phyloP scores from a whole-genome alignment of 2,113 vertebrate species.

The Sphaerodactylus townsendi region DNA sequence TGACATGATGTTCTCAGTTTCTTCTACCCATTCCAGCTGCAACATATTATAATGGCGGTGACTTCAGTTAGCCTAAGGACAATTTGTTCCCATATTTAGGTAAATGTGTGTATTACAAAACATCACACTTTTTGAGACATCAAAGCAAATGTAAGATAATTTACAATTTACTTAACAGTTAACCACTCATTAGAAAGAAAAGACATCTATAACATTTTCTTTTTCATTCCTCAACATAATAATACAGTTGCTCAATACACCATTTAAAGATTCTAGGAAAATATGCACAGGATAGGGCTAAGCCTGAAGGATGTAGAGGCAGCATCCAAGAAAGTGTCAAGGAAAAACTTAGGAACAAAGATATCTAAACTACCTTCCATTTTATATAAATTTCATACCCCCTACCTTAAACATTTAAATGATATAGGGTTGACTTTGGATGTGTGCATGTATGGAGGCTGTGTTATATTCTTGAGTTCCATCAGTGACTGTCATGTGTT shows the following conservation, averaged over 20 bases:
- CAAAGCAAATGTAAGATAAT: not conserved
- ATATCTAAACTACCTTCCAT: too few relatives aligned
- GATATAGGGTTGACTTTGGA: too few relatives aligned
- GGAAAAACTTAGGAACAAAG: too few relatives aligned
- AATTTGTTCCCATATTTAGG: not conserved
- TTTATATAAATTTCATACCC: too few relatives aligned
- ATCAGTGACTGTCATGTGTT: not conserved
- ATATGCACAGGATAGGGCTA: too few relatives aligned
- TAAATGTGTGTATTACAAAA: not conserved
- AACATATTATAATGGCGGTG: not conserved
- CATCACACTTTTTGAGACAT: not conserved
- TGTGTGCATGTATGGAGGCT: too few relatives aligned
- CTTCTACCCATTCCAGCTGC: not conserved
- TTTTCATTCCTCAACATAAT: not conserved
- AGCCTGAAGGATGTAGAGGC: too few relatives aligned
- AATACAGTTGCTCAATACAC: not conserved
- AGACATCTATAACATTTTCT: not conserved
- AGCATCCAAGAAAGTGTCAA: too few relatives aligned
- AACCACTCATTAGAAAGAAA: not conserved
- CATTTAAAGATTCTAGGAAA: not conserved
- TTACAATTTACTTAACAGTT: not conserved
- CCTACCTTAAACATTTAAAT: too few relatives aligned
- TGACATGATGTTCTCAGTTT: not conserved
- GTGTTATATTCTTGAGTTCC: too few relatives aligned
- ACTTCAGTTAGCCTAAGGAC: too few relatives aligned